A percentile compares a stretch with the other conserved stretches of the same genome.
Evolutionary conservation across 23 tunicate species (phyloP).

Genomic region (Diplosoma virens): DNA sequence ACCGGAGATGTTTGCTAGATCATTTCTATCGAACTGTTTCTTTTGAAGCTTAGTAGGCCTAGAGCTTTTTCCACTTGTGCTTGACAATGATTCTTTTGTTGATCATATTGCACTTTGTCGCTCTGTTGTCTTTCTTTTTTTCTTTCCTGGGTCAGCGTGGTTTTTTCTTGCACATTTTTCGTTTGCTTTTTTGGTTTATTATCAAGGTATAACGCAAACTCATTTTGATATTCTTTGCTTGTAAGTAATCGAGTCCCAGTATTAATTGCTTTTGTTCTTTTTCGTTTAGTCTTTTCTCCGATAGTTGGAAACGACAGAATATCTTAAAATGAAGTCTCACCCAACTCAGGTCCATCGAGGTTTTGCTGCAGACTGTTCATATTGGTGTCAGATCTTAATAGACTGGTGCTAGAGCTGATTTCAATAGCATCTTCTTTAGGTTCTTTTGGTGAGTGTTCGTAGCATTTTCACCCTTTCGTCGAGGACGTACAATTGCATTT

Average conservation of each 20-base stretch:
- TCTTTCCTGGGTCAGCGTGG: background rate
- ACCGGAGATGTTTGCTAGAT: slow-evolving; percentile 16
- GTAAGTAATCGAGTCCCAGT: slow-evolving; percentile 17
- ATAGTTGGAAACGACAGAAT: background rate
- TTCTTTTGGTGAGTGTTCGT: too few relatives aligned
- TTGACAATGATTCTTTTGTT: background rate
- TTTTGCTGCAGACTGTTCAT: background rate
- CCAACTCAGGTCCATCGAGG: background rate
- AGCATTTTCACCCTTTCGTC: background rate
- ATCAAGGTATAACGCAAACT: slow-evolving; percentile 2
- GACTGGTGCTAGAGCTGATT: background rate
- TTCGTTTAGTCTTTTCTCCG: background rate
- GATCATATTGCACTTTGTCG: slow-evolving; percentile 1
- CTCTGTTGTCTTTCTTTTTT: slow-evolving; percentile 15
- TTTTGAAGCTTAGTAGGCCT: background rate
- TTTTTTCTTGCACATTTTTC: slow-evolving; percentile 2
- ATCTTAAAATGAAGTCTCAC: slow-evolving; percentile 25
- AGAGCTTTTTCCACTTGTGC: background rate
- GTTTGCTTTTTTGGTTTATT: slow-evolving; percentile 10
- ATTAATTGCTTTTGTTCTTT: slow-evolving; percentile 4
- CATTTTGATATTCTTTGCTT: slow-evolving; percentile 7
- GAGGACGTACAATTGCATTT: background rate
- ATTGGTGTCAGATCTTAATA: background rate
- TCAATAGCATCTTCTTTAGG: too few relatives aligned
- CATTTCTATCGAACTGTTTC: background rate